These are phyloP conservation scores for Smittia sp. DNA, from an alignment of 2,888 invertebrate species.

Conservation along the genomic window DNA sequence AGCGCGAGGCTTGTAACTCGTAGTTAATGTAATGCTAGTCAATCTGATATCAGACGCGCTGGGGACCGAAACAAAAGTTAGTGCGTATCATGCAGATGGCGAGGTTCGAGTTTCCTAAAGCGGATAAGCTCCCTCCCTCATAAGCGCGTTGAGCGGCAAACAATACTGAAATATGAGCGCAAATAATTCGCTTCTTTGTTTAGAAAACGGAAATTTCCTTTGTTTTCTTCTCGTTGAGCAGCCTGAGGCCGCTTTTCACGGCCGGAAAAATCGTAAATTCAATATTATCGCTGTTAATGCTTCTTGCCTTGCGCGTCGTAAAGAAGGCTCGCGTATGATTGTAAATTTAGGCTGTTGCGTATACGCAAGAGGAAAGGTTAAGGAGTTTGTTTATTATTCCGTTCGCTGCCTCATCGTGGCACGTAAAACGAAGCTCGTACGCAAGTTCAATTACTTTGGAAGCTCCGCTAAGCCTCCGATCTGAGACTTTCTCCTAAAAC, in stretches of 20 bases:
- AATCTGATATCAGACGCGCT: too few species aligned
- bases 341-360: not conserved
- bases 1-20: not conserved
- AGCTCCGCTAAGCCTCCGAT: too few species aligned
- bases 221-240: not conserved
- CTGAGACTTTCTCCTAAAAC: too few species aligned
- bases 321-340: not conserved
- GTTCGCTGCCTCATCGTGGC: not conserved
- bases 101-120: not conserved
- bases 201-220: slow-evolving; percentile 12
- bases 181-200: slow-evolving; percentile 3
- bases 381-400: slow-evolving; percentile 6
- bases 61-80: too few species aligned
- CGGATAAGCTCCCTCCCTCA: not conserved
- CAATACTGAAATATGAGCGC: slow-evolving; percentile 17
- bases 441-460: too few species aligned
- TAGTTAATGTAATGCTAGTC: not conserved
- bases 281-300: slow-evolving; percentile 20
- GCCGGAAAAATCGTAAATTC: slow-evolving; percentile 10
- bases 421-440: not conserved
- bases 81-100: not conserved
- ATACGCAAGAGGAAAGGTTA: not conserved
- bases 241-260: not conserved
- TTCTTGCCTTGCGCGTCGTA: not conserved
- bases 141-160: not conserved